A percentile compares a stretch with the other conserved stretches of the same genome.
These are phyloP conservation scores for Epinephelus awoara DNA, from an alignment of 2,797 vertebrate species.

Conservation along the genomic window DNA sequence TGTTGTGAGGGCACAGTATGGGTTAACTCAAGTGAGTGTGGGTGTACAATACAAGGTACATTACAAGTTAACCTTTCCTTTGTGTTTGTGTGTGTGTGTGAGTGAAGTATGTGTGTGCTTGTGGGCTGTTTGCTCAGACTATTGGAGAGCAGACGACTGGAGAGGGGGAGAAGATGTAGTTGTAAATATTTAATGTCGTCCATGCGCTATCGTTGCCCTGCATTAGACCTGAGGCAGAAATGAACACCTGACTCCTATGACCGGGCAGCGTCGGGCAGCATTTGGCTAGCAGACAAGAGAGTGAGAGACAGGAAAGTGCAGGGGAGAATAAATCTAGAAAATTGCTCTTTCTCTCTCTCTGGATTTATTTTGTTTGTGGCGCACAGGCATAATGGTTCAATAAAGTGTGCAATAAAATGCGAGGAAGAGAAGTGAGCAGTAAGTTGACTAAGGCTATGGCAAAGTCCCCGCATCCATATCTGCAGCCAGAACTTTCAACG, in stretches of 20 bases:
- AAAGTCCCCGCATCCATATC: conserved; percentile 24
- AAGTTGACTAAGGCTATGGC: conserved; percentile 48
- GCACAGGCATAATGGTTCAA: conserved; percentile 65
- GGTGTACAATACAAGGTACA: neutral
- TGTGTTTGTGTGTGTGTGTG: conserved; percentile 33
- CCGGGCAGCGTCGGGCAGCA: conserved; percentile 26
- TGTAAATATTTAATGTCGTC: conserved; percentile 84
- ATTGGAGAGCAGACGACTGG: conserved; percentile 50
- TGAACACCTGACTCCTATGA: conserved; percentile 67
- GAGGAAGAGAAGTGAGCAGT: conserved; percentile 42
- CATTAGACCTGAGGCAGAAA: conserved; percentile 68
- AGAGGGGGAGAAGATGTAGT: conserved; percentile 70
- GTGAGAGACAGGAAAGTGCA: conserved; percentile 46
- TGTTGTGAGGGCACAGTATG: too few species aligned
- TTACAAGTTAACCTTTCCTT: conserved; percentile 23
- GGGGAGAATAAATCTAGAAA: conserved; percentile 61
- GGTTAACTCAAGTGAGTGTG: conserved; percentile 1
- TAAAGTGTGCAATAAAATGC: conserved; percentile 68
- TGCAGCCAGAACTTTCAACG: conserved; percentile 1
- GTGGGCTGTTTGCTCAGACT: conserved; percentile 60
- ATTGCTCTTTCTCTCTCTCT: conserved; percentile 52
- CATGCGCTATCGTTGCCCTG: conserved; percentile 67
- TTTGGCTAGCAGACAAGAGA: conserved; percentile 42
- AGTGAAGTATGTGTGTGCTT: conserved; percentile 8
- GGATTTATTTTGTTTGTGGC: conserved; percentile 69